Conservation (phyloP, 2,113 vertebrate species). For the Carettochelys insculpta region DNA sequence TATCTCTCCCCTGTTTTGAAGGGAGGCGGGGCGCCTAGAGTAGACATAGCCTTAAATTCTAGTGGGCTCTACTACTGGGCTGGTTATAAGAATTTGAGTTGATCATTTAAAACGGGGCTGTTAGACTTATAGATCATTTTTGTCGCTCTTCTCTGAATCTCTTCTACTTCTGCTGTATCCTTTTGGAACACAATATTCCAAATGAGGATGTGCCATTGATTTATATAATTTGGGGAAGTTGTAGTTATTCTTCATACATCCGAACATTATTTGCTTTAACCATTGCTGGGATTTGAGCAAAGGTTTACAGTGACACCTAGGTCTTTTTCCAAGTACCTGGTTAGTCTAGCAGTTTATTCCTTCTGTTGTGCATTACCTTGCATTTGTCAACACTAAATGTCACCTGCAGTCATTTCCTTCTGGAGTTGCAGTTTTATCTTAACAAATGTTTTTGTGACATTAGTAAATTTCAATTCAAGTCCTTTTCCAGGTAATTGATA, state of each 20-base stretch:
- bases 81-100: neutral
- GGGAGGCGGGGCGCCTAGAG: too few relatives aligned
- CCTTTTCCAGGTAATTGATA: neutral
- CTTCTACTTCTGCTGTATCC: neutral
- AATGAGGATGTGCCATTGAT: neutral
- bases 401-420: neutral
- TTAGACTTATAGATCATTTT: neutral
- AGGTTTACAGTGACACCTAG: neutral
- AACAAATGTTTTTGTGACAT: neutral
- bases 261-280: neutral
- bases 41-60: too few relatives aligned
- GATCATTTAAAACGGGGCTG: neutral
- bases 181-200: neutral
- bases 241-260: rapidly evolving
- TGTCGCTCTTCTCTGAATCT: neutral
- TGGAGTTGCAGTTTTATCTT: neutral
- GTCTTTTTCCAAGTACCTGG: neutral
- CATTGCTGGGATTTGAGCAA: neutral
- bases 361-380: neutral
- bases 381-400: neutral
- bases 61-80: neutral
- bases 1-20: too few relatives aligned
- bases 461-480: neutral
- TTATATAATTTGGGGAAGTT: neutral
- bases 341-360: neutral